Base-by-base conservation (phyloP, 2,888 invertebrate species). In the Polia nebulosa region DNA sequence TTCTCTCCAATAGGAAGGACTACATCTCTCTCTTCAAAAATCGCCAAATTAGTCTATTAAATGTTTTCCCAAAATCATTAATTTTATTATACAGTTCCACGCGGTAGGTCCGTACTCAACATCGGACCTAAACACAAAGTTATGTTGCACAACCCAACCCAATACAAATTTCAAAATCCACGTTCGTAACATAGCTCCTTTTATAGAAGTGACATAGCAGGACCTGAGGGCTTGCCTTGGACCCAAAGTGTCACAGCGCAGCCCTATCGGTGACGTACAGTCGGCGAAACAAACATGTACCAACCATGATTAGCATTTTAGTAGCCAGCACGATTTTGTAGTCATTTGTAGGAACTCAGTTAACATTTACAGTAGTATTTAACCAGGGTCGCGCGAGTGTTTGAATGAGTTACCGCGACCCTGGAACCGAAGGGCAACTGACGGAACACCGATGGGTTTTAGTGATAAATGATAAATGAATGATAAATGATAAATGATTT, bases 161-260 rank as follows among this genome's bases (percentile, higher is more conserved):
- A 67, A 36, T 27, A 58, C 63, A 63, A 80, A 82, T 82, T 82
- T 80, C 81, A 65, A 81, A 70, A 77, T 63, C 66, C 25, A n/a
- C 47, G 32, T 44, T 32, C 49, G 62, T 65, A 72, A 62, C 57
- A 51, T 29, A 57, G 27, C 45, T 49, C 85, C 85, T 56, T 80
- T 55, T 69, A 69, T 68, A 65, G 81, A 34, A 67, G 39, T 73
- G 67, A 64, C 57, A 78, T 25, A 47, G 57, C 49, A 72, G 69
- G 69, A 65, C 34, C 63, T 73, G 60, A 70, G 78, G 65, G 52
- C 58, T 55, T 17, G 57, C 85, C 83, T 83, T 83, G 82, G 71
- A 66, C 70, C 67, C 52, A 71, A 78, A 85, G 60, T 78, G 81
- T 78, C 78, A 71, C 20, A 15, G 41, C 34, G 15, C 53, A 73